Percentiles rank a stretch among this genome's conserved stretches.
Conservation (phyloP, 2,888 invertebrate genomes). For the Lepidonotus clava region DNA sequence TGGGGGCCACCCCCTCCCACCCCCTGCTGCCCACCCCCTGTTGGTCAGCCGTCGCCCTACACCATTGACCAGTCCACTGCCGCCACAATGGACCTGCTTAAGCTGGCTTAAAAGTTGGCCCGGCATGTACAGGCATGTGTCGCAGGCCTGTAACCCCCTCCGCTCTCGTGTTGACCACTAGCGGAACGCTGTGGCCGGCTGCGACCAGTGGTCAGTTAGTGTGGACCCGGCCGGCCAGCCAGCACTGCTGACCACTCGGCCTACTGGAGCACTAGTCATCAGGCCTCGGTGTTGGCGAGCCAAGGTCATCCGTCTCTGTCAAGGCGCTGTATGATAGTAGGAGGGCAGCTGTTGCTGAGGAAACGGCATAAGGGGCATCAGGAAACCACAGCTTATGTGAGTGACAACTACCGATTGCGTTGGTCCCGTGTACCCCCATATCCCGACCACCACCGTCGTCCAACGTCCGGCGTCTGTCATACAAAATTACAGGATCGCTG, state of each 20-base stretch:
- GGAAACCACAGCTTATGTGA: no score
- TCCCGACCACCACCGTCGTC: no score
- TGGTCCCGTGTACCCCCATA: no score
- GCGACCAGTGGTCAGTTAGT: slow-evolving; percentile 2
- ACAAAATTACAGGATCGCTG: no score
- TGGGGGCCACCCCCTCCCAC: background rate
- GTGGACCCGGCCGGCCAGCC: background rate
- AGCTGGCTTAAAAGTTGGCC: slow-evolving; percentile 24
- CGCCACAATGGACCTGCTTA: slow-evolving; percentile 12
- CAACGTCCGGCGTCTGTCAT: no score
- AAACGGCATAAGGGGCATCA: no score
- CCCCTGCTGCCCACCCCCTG: background rate
- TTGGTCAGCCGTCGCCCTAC: background rate
- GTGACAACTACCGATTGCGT: no score
- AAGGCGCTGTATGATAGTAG: no score
- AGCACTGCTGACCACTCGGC: background rate
- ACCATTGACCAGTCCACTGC: slow-evolving; percentile 9
- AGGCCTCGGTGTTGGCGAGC: no score
- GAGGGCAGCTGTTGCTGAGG: no score
- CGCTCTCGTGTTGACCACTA: no score
- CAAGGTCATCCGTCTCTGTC: slow-evolving; percentile 21
- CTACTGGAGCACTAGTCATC: background rate
- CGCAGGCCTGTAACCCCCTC: background rate
- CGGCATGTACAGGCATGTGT: slow-evolving; percentile 36
- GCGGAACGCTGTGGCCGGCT: background rate